Evolutionary conservation across 2,888 invertebrate species (phyloP).

Genomic region (Chesias legatella): DNA sequence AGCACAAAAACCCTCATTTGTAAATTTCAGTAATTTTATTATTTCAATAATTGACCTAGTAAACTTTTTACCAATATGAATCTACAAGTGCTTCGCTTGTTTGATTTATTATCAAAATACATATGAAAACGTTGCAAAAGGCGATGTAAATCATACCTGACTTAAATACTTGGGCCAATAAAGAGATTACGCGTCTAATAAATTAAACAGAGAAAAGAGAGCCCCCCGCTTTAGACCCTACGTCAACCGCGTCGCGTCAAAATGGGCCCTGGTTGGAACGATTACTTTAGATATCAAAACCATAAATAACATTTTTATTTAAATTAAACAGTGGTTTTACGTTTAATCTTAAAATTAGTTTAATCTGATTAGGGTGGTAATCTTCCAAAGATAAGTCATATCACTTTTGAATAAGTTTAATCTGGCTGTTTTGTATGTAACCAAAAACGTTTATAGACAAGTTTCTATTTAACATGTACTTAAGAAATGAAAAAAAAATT

Average conservation of each 20-base stretch:
- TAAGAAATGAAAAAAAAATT: too few species aligned
- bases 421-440: too few species aligned
- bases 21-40: too few species aligned
- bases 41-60: too few species aligned
- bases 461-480: too few species aligned
- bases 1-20: too few species aligned
- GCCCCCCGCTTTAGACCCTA: constrained; percentile 11
- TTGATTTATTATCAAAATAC: too few species aligned
- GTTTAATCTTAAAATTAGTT: neutral
- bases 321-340: too few species aligned
- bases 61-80: too few species aligned
- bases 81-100: neutral
- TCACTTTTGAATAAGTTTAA: too few species aligned
- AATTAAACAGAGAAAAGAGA: constrained; percentile 26
- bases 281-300: constrained; percentile 18
- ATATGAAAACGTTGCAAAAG: neutral
- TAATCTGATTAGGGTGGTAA: neutral
- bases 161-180: constrained; percentile 22
- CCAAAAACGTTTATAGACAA: too few species aligned
- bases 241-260: constrained; percentile 20
- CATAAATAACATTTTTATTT: constrained; percentile 1
- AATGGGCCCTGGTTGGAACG: constrained; percentile 21
- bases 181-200: constrained; percentile 26
- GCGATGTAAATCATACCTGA: constrained; percentile 7
- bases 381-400: constrained; percentile 1